Evolutionary conservation across 2,797 vertebrate genomes (phyloP), one percentile per base, ranked within the genome.

Genomic region (Halcyon leucocephala): DNA sequence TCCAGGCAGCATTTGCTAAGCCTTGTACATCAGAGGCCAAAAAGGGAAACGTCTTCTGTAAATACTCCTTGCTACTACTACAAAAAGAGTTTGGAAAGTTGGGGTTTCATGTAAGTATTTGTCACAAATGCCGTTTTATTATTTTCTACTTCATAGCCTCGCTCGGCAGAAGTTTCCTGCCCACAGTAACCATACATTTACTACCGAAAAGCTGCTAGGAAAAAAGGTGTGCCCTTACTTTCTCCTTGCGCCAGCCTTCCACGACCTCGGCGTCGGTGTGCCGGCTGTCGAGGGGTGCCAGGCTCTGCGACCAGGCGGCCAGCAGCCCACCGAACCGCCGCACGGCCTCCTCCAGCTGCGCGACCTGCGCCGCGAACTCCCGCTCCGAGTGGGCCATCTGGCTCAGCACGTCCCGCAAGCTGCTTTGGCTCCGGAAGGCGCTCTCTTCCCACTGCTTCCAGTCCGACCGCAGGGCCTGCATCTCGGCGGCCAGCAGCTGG

Each of bases 381-480:
- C 98, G 98, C 88, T 99, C 99, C 0, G 99, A 99, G 70, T 98
- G 98, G 86, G 99, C 98, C 96, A 99, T 99, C 93, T 99, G 99
- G 86, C 98, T 98, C 49, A 99, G 98, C 20, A 98, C 95, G 0
- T 98, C 98, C 97, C 99, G 98, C 95, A 99, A 97, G 88, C 98
- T 94, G 24, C 96, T 96, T 31, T 97, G 98, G 7, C 98, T 98
- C 66, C 98, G 98, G 25, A 98, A 86, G 1, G 98, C 98, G 13
- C 97, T 98, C 28, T 98, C 98, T 81, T 99, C 99, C 99, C 99
- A 99, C 96, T 99, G 99, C 94, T 98, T 98, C 99, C 99, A 99
- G 58, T 99, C 98, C 0, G 98, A 98, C 19, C 97, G 96, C 84
- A 99, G 98, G 82, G 98, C 98, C 62, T 98, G 98, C 97, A 99